Evolutionary conservation across 2,113 vertebrate species (phyloP).

Genomic region (Xenopus laevis): DNA sequence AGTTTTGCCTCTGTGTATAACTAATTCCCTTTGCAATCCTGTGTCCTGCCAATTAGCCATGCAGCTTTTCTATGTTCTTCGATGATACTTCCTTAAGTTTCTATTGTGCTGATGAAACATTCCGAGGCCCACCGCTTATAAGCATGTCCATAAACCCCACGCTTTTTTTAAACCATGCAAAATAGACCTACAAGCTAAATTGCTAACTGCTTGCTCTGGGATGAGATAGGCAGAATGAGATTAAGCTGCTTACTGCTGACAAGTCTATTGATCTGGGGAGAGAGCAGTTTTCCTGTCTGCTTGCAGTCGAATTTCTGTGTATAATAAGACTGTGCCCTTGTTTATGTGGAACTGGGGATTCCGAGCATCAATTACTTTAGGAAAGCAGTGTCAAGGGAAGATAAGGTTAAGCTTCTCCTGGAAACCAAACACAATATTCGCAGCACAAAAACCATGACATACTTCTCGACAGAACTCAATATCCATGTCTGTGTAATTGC

Average conservation of each 20-base stretch:
- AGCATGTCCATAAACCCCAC: slow-evolving; percentile 59
- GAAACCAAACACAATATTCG: slow-evolving; percentile 52
- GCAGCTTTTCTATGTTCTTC: no score
- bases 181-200: slow-evolving; percentile 65
- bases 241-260: slow-evolving; percentile 81
- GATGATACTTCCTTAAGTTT: slow-evolving; percentile 73
- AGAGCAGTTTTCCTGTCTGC: slow-evolving; percentile 71
- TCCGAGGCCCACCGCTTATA: slow-evolving; percentile 59
- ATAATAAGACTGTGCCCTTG: slow-evolving; percentile 72
- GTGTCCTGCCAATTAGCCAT: no score
- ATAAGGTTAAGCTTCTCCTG: slow-evolving; percentile 79
- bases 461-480: slow-evolving; percentile 59
- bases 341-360: slow-evolving; percentile 74
- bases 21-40: no score
- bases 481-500: slow-evolving; percentile 50
- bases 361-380: slow-evolving; percentile 76
- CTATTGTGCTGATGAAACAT: slow-evolving; percentile 73
- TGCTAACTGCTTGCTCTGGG: slow-evolving; percentile 65
- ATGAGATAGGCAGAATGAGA: slow-evolving; percentile 80
- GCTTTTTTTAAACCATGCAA: slow-evolving; percentile 71
- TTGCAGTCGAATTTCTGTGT: slow-evolving; percentile 70
- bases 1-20: no score
- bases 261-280: slow-evolving; percentile 85
- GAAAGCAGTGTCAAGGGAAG: slow-evolving; percentile 78
- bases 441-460: slow-evolving; percentile 62